Percentiles rank a stretch among this genome's conserved stretches.
Conservation (phyloP, 1,140 invertebrate genomes). For the Phthorimaea operculella region DNA sequence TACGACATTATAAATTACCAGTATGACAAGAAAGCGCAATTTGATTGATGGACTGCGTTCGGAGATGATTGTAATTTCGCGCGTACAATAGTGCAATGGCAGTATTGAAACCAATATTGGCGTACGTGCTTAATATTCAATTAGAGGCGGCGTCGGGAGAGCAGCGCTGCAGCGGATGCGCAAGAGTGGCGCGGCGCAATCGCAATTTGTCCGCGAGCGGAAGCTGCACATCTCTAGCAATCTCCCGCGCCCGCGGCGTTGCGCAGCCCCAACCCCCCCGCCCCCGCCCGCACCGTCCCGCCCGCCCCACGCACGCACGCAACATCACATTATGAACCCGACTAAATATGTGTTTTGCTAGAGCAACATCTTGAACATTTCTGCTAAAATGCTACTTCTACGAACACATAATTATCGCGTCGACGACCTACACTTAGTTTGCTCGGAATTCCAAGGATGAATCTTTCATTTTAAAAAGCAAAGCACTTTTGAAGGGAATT, state of each 20-base stretch:
- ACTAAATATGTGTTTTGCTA: neutral
- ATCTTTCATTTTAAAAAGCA: too few relatives aligned
- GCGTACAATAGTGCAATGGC: slow-evolving; percentile 1
- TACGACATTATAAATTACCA: too few relatives aligned
- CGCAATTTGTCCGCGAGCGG: slow-evolving; percentile 37
- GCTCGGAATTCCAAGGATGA: too few relatives aligned
- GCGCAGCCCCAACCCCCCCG: slow-evolving; percentile 7
- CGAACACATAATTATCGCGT: slow-evolving; percentile 1
- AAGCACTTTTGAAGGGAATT: neutral
- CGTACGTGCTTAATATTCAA: slow-evolving; percentile 24
- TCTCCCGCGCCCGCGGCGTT: slow-evolving; percentile 26
- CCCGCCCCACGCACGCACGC: slow-evolving; percentile 2
- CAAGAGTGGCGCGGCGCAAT: slow-evolving; percentile 3
- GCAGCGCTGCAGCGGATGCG: slow-evolving; percentile 21
- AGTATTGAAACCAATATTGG: slow-evolving; percentile 14
- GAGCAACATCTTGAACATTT: neutral
- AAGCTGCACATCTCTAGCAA: slow-evolving; percentile 32
- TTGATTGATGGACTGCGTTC: neutral
- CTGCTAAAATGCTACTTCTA: slow-evolving; percentile 1
- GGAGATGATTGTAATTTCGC: slow-evolving; percentile 2
- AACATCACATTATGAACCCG: slow-evolving; percentile 13
- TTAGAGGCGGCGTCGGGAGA: slow-evolving; percentile 12
- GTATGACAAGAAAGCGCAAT: neutral
- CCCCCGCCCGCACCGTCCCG: neutral
- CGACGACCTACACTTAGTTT: too few relatives aligned